These are phyloP conservation scores for Platycnemis pennipes DNA, from an alignment of 2,888 invertebrate species.

Conservation along the genomic window DNA sequence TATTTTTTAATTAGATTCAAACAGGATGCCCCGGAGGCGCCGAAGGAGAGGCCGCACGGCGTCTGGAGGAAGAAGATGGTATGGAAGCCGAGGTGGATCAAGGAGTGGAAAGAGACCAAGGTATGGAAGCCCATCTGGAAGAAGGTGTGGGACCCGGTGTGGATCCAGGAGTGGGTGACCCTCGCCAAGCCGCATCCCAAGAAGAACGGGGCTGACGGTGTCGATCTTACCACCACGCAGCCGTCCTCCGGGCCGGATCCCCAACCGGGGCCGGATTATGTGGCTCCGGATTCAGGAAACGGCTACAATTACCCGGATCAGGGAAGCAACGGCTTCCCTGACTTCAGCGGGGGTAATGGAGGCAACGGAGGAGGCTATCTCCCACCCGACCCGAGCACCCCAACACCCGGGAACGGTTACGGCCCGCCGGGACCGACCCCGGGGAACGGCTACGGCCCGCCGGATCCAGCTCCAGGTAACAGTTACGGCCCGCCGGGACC, in stretches of 20 bases:
- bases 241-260: neutral
- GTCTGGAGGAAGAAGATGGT: constrained; percentile 89
- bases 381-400: no score
- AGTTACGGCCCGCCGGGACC: neutral
- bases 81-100: constrained; percentile 88
- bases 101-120: constrained; percentile 83
- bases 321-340: neutral
- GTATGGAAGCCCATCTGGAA: constrained; percentile 84
- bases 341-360: neutral
- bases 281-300: constrained; percentile 1
- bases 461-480: neutral
- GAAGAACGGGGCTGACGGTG: constrained; percentile 90
- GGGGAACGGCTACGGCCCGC: neutral
- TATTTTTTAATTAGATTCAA: neutral
- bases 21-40: neutral
- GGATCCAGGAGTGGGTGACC: constrained; percentile 82
- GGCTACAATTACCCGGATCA: neutral
- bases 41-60: constrained; percentile 78
- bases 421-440: neutral
- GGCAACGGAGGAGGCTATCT: constrained; percentile 10
- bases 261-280: constrained; percentile 3
- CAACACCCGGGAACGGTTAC: neutral
- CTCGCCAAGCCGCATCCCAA: constrained; percentile 89
- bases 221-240: constrained; percentile 79
- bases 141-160: constrained; percentile 76